Percentiles rank a stretch among this genome's conserved stretches.
phyloP scores from a whole-genome alignment of 1,140 invertebrate species.

The Leptoteleia sp. region DNA sequence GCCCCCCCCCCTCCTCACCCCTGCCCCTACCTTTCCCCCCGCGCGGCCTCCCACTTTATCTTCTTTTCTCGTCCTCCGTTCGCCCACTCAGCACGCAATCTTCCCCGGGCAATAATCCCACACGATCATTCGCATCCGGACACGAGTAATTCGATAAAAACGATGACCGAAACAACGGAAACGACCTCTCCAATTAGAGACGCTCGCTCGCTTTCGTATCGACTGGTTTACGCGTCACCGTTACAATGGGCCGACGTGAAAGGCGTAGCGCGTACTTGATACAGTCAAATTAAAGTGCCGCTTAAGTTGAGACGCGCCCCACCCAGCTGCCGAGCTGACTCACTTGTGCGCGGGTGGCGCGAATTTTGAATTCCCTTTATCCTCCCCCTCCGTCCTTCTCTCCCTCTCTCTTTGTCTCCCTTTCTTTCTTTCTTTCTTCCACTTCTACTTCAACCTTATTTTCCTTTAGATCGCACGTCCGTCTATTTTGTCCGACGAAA shows the following conservation, averaged over 20 bases:
- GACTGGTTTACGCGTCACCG: slow-evolving; percentile 50
- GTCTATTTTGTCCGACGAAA: too few relatives aligned
- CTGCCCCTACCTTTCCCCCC: too few relatives aligned
- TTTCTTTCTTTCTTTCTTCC: too few relatives aligned
- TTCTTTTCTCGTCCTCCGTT: slow-evolving; percentile 47
- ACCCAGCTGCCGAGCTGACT: slow-evolving; percentile 35
- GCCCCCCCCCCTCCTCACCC: slow-evolving; percentile 5
- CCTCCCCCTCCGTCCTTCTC: too few relatives aligned
- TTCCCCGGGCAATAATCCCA: slow-evolving; percentile 63
- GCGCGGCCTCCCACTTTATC: slow-evolving; percentile 38
- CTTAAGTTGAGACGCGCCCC: slow-evolving; percentile 41
- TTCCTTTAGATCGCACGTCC: too few relatives aligned
- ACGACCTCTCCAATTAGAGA: slow-evolving; percentile 62
- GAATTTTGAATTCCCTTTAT: slow-evolving; percentile 20
- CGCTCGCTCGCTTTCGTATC: slow-evolving; percentile 51
- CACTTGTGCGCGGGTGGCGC: slow-evolving; percentile 51
- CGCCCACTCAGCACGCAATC: slow-evolving; percentile 64
- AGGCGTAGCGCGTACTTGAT: slow-evolving; percentile 38
- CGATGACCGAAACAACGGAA: slow-evolving; percentile 64
- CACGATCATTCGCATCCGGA: slow-evolving; percentile 67
- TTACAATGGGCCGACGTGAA: slow-evolving; percentile 38
- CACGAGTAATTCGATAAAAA: slow-evolving; percentile 65
- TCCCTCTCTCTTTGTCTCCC: too few relatives aligned
- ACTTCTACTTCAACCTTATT: too few relatives aligned
- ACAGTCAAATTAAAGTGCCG: slow-evolving; percentile 38